These are phyloP conservation scores for Nesometra sesokonis DNA, from an alignment of 35 echinoderm and acorn worm genomes.

Conservation along the genomic window DNA sequence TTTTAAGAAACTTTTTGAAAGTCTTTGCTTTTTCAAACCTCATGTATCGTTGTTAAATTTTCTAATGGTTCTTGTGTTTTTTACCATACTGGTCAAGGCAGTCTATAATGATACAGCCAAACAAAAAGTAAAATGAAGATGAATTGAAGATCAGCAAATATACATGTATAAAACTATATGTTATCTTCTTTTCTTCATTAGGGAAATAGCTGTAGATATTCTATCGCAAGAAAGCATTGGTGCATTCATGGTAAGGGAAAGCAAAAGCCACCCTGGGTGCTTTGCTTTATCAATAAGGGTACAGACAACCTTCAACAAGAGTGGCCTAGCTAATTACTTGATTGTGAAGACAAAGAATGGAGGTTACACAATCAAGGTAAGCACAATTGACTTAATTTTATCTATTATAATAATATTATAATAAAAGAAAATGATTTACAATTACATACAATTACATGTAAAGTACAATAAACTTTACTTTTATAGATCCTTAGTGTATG, in stretches of 20 bases:
- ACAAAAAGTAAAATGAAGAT: too few species aligned
- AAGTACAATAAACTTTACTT: too few species aligned
- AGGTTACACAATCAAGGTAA: constrained; percentile 87
- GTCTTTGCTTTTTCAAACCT: too few species aligned
- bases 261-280: constrained; percentile 84
- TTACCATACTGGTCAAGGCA: neutral
- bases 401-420: too few species aligned
- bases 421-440: too few species aligned
- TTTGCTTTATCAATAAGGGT: constrained; percentile 97
- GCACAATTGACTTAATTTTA: neutral
- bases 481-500: too few species aligned
- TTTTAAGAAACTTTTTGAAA: too few species aligned
- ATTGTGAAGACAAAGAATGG: constrained; percentile 79
- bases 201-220: constrained; percentile 93
- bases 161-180: too few species aligned
- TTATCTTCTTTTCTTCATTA: neutral
- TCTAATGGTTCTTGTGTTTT: neutral
- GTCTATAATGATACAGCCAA: neutral
- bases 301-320: constrained; percentile 63
- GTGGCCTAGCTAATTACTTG: constrained; percentile 82
- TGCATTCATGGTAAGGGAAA: constrained; percentile 90
- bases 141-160: too few species aligned
- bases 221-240: constrained; percentile 75
- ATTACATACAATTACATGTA: too few species aligned
- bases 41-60: too few species aligned